Percentiles rank a stretch among this genome's conserved stretches.
Conservation (phyloP, 1,140 invertebrate genomes). For the Aphelinus atriplicis region DNA sequence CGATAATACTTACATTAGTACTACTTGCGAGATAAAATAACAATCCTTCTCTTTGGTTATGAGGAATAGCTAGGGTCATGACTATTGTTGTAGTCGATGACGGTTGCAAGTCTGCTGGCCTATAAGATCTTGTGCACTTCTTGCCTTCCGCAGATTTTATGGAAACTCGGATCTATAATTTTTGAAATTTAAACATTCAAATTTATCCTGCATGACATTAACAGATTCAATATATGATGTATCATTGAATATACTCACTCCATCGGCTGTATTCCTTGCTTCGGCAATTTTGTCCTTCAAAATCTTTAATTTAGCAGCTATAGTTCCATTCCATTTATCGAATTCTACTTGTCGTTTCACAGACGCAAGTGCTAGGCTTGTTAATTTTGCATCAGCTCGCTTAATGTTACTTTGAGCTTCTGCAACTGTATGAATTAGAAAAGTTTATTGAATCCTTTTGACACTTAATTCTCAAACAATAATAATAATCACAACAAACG, state of each 20-base stretch:
- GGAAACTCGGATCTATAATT: constrained; percentile 81
- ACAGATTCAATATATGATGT: too few species aligned
- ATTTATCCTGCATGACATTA: not conserved
- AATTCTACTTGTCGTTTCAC: constrained; percentile 69
- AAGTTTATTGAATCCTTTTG: constrained; percentile 16
- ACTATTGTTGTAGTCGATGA: constrained; percentile 77
- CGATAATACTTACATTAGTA: constrained; percentile 62
- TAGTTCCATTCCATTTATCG: constrained; percentile 70
- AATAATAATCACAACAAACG: constrained; percentile 12
- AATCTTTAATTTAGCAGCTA: constrained; percentile 72
- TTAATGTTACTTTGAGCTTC: constrained; percentile 70
- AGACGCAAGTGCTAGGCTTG: constrained; percentile 66
- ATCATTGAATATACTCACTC: constrained; percentile 67
- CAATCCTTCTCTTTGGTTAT: constrained; percentile 70
- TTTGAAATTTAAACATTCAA: constrained; percentile 30
- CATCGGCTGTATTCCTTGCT: constrained; percentile 82
- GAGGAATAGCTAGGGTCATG: constrained; percentile 74
- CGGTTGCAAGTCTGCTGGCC: constrained; percentile 71
- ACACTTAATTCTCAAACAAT: not conserved
- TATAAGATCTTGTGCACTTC: constrained; percentile 81
- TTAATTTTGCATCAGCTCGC: constrained; percentile 66
- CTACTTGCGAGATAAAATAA: constrained; percentile 75
- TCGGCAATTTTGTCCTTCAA: constrained; percentile 79
- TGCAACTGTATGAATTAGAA: constrained; percentile 60
- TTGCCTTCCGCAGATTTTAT: constrained; percentile 70